Base-by-base conservation (phyloP, 2,113 vertebrate species). In the Urocitellus parryii region DNA sequence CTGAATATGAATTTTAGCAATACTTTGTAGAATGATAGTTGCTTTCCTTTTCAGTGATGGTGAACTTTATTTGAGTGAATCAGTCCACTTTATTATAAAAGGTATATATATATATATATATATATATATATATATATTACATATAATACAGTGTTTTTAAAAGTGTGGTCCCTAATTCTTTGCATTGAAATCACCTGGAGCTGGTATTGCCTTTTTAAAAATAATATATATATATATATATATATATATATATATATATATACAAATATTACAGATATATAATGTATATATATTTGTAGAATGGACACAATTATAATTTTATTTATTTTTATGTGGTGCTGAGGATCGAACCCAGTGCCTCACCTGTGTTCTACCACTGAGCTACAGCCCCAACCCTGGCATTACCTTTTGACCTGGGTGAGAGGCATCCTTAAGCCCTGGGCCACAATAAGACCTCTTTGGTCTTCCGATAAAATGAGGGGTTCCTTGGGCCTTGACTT, bases 1-100 rank as follows among this genome's bases (percentile, higher is more conserved):
- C 74, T 67, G 22, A 86, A 72, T 82, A 77, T 45, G 70, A 73
- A 51, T 87, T 93, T 93, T 72, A 73, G 68, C 67, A 81, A 61
- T 74, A 32, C 45, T 90, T 92, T 76, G 22, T 10, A 67, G 48
- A 81, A 37, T 29, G 13, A n/a, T 11, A 53, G 12, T 27, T 58
- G 32, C 9, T 7, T 89, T 20, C 37, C 34, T 16, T 82, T 79
- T 76, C 58, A 53, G 2, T 37, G n/a, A 42, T 25, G n/a, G 53
- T 18, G 16, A 72, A 34, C 72, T 67, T 80, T 25, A 27, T 77
- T 68, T 56, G 58, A 90, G 85, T 27, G 24, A 45, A n/a, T 37
- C 65, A 48, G 37, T 73, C 70, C 4, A 22, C 1, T 56, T 67
- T n/a, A 25, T 72, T 87, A 29, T 42, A 32, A 39, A 39, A 39